Conservation (phyloP, 2,797 vertebrate species). For the Sparidentex hasta region DNA sequence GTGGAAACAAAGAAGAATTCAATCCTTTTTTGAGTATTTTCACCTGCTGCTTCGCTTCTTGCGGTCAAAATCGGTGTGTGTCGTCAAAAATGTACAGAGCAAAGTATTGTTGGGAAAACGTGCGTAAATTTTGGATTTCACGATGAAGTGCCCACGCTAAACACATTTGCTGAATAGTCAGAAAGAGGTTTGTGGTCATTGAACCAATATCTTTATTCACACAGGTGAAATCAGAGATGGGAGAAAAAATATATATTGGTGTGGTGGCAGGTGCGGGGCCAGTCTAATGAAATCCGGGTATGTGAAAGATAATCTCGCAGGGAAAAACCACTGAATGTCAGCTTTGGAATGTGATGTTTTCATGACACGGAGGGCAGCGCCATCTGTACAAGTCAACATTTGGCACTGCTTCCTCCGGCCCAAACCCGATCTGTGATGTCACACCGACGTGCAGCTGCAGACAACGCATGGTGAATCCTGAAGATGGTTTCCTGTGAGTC, state of each 20-base stretch:
- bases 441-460: constrained; percentile 31
- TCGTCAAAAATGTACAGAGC: constrained; percentile 31
- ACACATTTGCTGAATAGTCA: constrained; percentile 18
- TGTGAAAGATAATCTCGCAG: constrained; percentile 31
- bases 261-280: background rate
- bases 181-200: background rate
- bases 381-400: constrained; percentile 46
- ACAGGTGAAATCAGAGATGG: constrained; percentile 13
- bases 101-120: constrained; percentile 25
- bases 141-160: constrained; percentile 30
- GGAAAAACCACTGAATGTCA: constrained; percentile 48
- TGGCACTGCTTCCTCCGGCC: constrained; percentile 39
- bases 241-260: constrained; percentile 16
- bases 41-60: constrained; percentile 52
- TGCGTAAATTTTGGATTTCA: constrained; percentile 23
- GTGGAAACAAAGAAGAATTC: constrained; percentile 33
- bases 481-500: constrained; percentile 28
- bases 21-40: constrained; percentile 36
- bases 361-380: constrained; percentile 36
- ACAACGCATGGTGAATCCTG: constrained; percentile 15
- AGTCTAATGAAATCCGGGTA: background rate
- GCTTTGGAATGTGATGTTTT: constrained; percentile 37
- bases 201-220: constrained; percentile 27
- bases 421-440: constrained; percentile 47
- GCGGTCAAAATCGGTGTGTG: constrained; percentile 49